Conservation (phyloP, 2,888 invertebrate genomes). For the Rhopalosiphum nymphaeae region DNA sequence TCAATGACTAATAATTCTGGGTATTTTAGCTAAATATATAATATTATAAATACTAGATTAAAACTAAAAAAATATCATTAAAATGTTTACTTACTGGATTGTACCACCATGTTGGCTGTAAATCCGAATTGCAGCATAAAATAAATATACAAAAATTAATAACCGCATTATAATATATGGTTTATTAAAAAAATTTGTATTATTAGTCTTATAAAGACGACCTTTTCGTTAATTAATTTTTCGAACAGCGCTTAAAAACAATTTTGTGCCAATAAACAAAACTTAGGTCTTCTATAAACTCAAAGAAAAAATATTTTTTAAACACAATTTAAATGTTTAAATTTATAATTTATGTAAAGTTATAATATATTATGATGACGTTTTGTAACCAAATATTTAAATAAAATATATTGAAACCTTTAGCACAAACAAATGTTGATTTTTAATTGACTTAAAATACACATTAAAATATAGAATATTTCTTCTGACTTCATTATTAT, state of each 20-base stretch:
- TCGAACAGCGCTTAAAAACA: background rate
- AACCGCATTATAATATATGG: background rate
- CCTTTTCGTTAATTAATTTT: background rate
- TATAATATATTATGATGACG: background rate
- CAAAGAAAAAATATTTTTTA: background rate
- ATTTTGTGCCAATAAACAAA: background rate
- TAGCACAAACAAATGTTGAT: background rate
- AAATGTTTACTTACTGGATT: slow-evolving; percentile 83
- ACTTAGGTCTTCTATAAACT: background rate
- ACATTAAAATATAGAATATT: background rate
- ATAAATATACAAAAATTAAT: background rate
- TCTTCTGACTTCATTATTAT: background rate
- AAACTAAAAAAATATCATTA: slow-evolving; percentile 20
- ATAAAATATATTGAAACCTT: background rate
- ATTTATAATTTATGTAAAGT: background rate
- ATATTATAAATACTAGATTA: background rate
- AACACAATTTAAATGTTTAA: background rate
- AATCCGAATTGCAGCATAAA: slow-evolving; percentile 26
- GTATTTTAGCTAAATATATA: background rate
- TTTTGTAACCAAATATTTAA: background rate
- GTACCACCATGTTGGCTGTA: slow-evolving; percentile 92
- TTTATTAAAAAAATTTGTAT: background rate
- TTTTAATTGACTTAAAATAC: background rate
- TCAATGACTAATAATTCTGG: background rate
- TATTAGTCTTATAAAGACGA: background rate